These are phyloP conservation scores for Drosophila cyrtoloma DNA, from an alignment of 2,888 invertebrate species.

Conservation along the genomic window DNA sequence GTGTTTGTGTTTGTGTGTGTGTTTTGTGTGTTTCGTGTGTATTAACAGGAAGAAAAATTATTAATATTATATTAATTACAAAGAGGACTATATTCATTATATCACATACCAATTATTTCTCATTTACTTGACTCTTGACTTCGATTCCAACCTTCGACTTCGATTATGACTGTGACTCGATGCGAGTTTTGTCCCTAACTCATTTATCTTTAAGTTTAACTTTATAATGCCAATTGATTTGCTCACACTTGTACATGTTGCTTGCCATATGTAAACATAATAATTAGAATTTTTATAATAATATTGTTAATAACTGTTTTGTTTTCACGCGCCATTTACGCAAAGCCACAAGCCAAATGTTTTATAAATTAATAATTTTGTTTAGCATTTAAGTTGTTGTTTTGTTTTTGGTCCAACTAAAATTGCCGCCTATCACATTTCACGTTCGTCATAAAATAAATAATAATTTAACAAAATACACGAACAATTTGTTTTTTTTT, in stretches of 20 bases:
- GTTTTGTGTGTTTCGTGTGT: slow-evolving; percentile 35
- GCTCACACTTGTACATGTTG: slow-evolving; percentile 58
- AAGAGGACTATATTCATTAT: slow-evolving; percentile 85
- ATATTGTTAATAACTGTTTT: slow-evolving; percentile 47
- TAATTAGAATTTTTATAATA: slow-evolving; percentile 36
- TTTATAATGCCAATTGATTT: slow-evolving; percentile 64
- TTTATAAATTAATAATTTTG: slow-evolving; percentile 52
- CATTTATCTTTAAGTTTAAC: slow-evolving; percentile 29
- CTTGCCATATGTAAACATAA: slow-evolving; percentile 38
- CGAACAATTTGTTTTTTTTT: slow-evolving; percentile 51
- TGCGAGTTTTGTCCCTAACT: slow-evolving; percentile 54
- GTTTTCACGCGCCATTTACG: slow-evolving; percentile 56
- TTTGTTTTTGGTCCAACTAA: slow-evolving; percentile 69
- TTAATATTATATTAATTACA: slow-evolving; percentile 76
- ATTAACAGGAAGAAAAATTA: slow-evolving; percentile 71
- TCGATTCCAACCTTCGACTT: slow-evolving; percentile 64
- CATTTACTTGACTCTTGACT: slow-evolving; percentile 72
- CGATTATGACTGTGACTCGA: slow-evolving; percentile 65
- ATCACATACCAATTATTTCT: slow-evolving; percentile 85
- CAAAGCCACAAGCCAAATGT: slow-evolving; percentile 62
- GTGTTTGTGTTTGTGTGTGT: slow-evolving; percentile 8
- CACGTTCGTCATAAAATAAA: slow-evolving; percentile 69
- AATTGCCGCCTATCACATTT: slow-evolving; percentile 75
- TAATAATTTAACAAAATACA: slow-evolving; percentile 60
- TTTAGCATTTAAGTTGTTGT: slow-evolving; percentile 36